Evolutionary conservation across 2,888 invertebrate genomes (phyloP), one percentile per base, ranked within the genome.

Genomic region (Zygogramma bicolorata): DNA sequence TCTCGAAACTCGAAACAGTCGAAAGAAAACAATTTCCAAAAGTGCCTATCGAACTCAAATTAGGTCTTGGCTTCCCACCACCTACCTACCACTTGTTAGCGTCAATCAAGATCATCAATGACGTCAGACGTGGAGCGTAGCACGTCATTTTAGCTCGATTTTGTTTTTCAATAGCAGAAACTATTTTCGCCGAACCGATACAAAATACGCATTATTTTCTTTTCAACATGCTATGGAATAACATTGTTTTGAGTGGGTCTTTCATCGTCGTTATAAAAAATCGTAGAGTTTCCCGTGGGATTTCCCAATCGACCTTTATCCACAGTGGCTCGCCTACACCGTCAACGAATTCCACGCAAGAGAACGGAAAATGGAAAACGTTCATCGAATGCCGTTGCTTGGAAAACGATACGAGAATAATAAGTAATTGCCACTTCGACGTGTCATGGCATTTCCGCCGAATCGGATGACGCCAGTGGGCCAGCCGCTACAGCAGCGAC

Each of bases 251-350:
- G n/a, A n/a, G n/a, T n/a, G n/a, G n/a, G n/a, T n/a, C n/a, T n/a
- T n/a, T n/a, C n/a, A n/a, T n/a, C n/a, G n/a, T n/a, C n/a, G n/a
- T n/a, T n/a, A n/a, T n/a, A n/a, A n/a, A n/a, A n/a, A n/a, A n/a
- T n/a, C n/a, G n/a, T n/a, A n/a, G 34, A 34, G 34, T 34, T 13
- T 10, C 13, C 34, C 10, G 10, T 13, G 34, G 34, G 13, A 34
- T 53, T 53, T 53, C 27, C 53, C 53, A n/a, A 22, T 1, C n/a
- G 53, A 53, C 53, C 53, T 53, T 53, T 53, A n/a, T n/a, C 53
- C 25, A n/a, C 0, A 53, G n/a, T n/a, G 15, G 6, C 53, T 25
- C 22, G 53, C n/a, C 25, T 53, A 53, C 10, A 46, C 46, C 20
- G 18, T 46, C 46, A 18, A 6, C 18, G 10, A 46, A 46, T 22